phyloP scores from a whole-genome alignment of 1,140 invertebrate species.

The Vanessa atalanta region DNA sequence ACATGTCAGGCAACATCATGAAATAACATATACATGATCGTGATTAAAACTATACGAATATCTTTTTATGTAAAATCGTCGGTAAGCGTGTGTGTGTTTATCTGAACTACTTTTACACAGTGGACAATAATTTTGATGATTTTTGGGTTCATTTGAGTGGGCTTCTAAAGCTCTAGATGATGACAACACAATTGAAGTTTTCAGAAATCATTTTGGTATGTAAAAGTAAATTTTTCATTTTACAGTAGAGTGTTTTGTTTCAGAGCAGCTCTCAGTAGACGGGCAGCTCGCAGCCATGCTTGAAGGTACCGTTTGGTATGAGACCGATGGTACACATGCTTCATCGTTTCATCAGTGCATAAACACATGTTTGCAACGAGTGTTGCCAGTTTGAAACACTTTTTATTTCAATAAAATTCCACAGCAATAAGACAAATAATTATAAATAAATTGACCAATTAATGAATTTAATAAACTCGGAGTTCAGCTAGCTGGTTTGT shows the following conservation, averaged over 20 bases:
- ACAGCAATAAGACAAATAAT: slow-evolving; percentile 14
- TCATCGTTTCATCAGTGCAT: background rate
- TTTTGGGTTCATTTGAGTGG: no score
- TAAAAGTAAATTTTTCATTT: background rate
- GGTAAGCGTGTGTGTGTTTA: no score
- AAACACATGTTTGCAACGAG: background rate
- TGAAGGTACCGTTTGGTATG: slow-evolving; percentile 9
- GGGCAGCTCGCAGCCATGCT: background rate
- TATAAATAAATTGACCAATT: slow-evolving; percentile 12
- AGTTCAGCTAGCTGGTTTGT: background rate
- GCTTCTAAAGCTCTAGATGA: no score
- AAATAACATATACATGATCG: no score
- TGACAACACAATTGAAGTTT: no score
- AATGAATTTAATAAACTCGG: background rate
- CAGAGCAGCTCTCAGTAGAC: slow-evolving; percentile 4
- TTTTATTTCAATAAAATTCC: background rate
- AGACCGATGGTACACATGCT: slow-evolving; percentile 5
- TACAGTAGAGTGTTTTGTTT: background rate
- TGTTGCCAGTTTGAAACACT: no score
- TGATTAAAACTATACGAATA: no score
- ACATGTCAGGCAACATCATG: no score
- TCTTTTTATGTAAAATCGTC: no score
- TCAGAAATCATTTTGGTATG: no score
- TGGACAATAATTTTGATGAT: no score
- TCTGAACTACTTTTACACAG: no score